Base-by-base conservation (phyloP, 2,888 invertebrate species). In the Stramonita haemastoma region DNA sequence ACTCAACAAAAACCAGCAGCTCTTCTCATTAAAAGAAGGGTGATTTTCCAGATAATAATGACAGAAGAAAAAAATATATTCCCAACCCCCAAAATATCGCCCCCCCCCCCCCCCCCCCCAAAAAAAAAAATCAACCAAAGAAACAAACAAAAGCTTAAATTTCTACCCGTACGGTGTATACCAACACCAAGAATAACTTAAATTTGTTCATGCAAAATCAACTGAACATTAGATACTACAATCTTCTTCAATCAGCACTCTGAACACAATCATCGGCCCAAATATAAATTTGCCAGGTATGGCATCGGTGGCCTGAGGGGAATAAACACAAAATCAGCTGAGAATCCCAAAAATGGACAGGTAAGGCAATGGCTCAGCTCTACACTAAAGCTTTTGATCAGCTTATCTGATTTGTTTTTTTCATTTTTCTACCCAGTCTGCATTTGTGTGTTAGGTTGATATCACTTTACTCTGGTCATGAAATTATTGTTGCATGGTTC, bases 1-100 rank as follows among this genome's bases (percentile, higher is more conserved):
- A 34, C 79, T 79, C 79, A 32, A 83, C 46, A 46, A 36, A 46
- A 83, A 36, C 79, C 81, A 83, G 81, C 81, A 83, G 81, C 81
- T 83, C 46, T 83, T 83, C 46, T 36, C 26, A 22, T 36, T 26
- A 36, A 4, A 8, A 46, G 22, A 73, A n/a, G 17, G 17, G n/a
- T 73, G n/a, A 73, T 29, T 73, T 26, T 73, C 26, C 73, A n/a
- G 22, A 73, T n/a, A 73, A 73, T n/a, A n/a, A 73, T 29, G 73
- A 73, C 22, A n/a, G 29, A 73, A 73, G 17, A 73, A 22, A 73
- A 73, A 26, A 46, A 46, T 46, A 46, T 46, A 46, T 46, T 46
- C 46, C 46, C 46, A 46, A 46, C 46, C 46, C 46, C 46, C 46
- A 46, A 2, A 46, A 46, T 46, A 46, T 46, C 46, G 4, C 2